phyloP scores from a whole-genome alignment of 2,888 invertebrate genomes.

The Hydriomena furcata region DNA sequence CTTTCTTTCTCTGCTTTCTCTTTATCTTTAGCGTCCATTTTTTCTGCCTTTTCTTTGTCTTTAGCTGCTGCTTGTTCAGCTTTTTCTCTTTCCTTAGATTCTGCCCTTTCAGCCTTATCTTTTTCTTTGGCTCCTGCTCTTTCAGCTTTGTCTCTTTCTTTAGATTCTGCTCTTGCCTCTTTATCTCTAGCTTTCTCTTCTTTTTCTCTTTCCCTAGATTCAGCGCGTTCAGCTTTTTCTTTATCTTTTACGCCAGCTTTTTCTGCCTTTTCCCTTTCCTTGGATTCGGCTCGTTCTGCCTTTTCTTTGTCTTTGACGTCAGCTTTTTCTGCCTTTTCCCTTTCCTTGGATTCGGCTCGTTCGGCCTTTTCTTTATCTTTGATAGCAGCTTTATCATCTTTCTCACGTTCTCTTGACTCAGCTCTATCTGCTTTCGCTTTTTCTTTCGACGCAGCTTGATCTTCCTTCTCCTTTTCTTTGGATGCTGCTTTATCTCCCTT shows the following conservation, averaged over 20 bases:
- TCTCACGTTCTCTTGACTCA: conserved; percentile 19
- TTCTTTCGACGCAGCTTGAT: conserved; percentile 16
- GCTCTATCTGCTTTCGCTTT: background rate
- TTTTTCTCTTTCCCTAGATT: conserved; percentile 20
- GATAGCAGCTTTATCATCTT: background rate
- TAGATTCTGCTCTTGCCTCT: conserved; percentile 9
- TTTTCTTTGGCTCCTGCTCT: conserved; percentile 20
- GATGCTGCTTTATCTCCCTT: conserved; percentile 19
- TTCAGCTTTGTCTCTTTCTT: conserved; percentile 22
- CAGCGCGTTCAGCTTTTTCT: conserved; percentile 15
- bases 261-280: conserved; percentile 25
- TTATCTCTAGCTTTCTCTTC: conserved; percentile 24
- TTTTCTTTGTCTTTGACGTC: conserved; percentile 10
- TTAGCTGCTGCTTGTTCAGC: conserved; percentile 16
- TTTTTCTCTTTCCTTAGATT: conserved; percentile 20
- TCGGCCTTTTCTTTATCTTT: background rate
- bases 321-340: conserved; percentile 20
- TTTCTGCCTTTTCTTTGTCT: conserved; percentile 16
- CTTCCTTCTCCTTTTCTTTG: background rate
- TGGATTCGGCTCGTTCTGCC: conserved; percentile 7
- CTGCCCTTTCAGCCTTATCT: conserved; percentile 14
- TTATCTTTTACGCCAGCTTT: conserved; percentile 24
- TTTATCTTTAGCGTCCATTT: conserved; percentile 17
- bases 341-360: conserved; percentile 7
- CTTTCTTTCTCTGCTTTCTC: background rate